Evolutionary conservation across 2,113 vertebrate species (phyloP).

Genomic region (Hymenochirus boettgeri): DNA sequence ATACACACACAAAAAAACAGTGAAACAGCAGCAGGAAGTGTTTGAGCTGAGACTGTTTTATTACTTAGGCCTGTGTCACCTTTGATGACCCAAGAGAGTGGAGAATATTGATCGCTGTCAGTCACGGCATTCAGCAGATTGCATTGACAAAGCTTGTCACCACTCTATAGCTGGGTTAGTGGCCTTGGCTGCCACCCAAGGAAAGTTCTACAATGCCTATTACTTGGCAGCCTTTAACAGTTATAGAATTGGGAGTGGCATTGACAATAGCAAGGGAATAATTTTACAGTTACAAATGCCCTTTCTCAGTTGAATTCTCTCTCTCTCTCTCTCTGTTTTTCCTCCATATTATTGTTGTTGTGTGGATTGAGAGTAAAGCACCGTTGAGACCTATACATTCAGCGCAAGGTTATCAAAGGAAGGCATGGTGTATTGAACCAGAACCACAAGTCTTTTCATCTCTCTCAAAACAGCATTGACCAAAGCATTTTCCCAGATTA

Average conservation of each 20-base stretch:
- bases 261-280: constrained; percentile 73
- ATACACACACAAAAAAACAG: too few species aligned
- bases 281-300: constrained; percentile 77
- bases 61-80: constrained; percentile 95
- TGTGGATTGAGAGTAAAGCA: constrained; percentile 21
- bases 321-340: constrained; percentile 17
- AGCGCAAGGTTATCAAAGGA: constrained; percentile 34
- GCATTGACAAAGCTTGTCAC: constrained; percentile 95
- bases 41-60: constrained; percentile 92
- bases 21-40: too few species aligned
- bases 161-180: constrained; percentile 87
- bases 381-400: constrained; percentile 30
- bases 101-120: constrained; percentile 93
- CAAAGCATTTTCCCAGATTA: constrained; percentile 38
- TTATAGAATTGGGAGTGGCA: constrained; percentile 58
- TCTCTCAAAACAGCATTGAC: constrained; percentile 37
- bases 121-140: constrained; percentile 93
- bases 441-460: constrained; percentile 35
- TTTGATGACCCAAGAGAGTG: constrained; percentile 92
- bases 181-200: constrained; percentile 77
- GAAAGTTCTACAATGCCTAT: constrained; percentile 70
- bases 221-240: constrained; percentile 80
- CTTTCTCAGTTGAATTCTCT: constrained; percentile 55
- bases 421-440: constrained; percentile 37
- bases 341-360: constrained; percentile 20